A percentile compares a stretch with the other conserved stretches of the same genome.
phyloP scores from a whole-genome alignment of 2,888 invertebrate species.

The Frankliniella intonsa region DNA sequence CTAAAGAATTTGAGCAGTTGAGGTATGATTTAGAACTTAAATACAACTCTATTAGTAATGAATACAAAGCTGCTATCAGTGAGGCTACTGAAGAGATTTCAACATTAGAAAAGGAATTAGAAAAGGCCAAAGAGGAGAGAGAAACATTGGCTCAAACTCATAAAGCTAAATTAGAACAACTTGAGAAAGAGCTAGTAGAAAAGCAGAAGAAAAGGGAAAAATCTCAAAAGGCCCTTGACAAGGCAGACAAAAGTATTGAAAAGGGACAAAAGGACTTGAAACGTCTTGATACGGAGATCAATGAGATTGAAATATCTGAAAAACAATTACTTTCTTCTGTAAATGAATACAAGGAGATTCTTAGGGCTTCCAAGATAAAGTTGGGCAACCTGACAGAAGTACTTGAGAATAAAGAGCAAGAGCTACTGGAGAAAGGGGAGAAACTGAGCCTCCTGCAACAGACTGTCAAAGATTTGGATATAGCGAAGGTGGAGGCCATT shows the following conservation, averaged over 20 bases:
- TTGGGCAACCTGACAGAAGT: too few relatives aligned
- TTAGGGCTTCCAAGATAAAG: too few relatives aligned
- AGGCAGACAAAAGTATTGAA: neutral
- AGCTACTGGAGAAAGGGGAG: too few relatives aligned
- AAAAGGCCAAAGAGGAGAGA: neutral
- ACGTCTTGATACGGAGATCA: neutral
- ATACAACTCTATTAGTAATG: neutral
- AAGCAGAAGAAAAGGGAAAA: neutral
- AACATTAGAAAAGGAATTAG: neutral
- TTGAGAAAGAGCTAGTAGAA: neutral
- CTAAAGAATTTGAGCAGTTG: neutral
- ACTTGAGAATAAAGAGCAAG: too few relatives aligned
- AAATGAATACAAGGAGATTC: too few relatives aligned
- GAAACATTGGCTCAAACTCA: too few relatives aligned
- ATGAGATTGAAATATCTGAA: neutral
- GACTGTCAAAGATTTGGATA: too few relatives aligned
- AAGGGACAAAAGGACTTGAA: neutral
- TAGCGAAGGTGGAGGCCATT: too few relatives aligned
- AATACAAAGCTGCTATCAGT: neutral
- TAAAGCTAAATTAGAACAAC: neutral
- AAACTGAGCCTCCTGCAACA: too few relatives aligned
- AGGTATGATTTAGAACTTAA: neutral
- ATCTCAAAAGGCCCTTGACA: neutral
- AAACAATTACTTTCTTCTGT: too few relatives aligned
- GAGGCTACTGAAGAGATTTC: neutral